Conservation (phyloP, 2,113 vertebrate genomes). For the Onychostruthus taczanowskii region DNA sequence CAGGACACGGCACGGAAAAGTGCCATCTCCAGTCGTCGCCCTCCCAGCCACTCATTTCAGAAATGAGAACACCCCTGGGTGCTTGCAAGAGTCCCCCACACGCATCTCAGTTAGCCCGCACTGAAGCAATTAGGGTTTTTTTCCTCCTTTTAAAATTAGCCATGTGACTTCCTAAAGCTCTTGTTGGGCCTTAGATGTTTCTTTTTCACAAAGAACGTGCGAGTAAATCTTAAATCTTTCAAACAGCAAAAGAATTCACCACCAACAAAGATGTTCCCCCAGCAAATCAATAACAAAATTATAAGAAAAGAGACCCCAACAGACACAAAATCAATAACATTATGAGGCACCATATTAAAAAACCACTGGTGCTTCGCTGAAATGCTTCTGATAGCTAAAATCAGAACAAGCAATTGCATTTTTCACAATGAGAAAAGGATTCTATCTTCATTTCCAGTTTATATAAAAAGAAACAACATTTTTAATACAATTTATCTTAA, state of each 20-base stretch:
- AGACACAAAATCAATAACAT: background rate
- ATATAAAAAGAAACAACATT: background rate
- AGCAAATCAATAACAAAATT: background rate
- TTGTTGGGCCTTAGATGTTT: background rate
- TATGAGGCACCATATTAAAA: background rate
- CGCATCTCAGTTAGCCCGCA: accelerated
- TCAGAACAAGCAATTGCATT: background rate
- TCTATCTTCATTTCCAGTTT: background rate
- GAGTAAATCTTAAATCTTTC: background rate
- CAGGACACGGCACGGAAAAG: background rate
- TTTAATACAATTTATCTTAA: background rate
- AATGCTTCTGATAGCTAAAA: background rate
- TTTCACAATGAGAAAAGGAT: background rate
- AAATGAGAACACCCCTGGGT: background rate
- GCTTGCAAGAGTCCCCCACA: background rate
- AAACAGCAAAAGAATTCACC: background rate
- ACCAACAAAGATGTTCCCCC: background rate
- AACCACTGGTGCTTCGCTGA: background rate
- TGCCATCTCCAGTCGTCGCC: background rate
- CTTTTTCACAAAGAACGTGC: background rate
- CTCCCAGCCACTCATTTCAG: background rate
- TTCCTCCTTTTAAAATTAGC: background rate
- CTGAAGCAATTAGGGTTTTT: background rate
- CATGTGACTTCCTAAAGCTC: background rate
- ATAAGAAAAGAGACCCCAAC: background rate